Conservation (phyloP, 1,140 invertebrate genomes). For the Gryon sp. region DNA sequence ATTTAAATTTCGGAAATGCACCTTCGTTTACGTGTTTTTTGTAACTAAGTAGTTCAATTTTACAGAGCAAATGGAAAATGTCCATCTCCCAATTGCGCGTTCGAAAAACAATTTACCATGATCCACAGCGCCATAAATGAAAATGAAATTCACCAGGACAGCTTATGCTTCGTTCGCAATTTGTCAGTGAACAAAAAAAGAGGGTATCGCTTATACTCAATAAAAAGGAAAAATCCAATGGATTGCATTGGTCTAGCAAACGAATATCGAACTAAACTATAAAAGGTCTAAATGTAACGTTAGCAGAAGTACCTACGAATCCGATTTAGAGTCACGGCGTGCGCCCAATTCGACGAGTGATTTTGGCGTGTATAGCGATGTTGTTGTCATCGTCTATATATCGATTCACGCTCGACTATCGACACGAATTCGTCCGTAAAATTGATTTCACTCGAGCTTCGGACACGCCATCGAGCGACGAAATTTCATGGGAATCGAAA, state of each 20-base stretch:
- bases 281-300: constrained; percentile 54
- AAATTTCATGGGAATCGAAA: constrained; percentile 74
- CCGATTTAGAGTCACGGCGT: constrained; percentile 55
- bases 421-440: constrained; percentile 71
- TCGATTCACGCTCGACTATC: constrained; percentile 65
- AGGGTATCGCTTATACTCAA: constrained; percentile 34
- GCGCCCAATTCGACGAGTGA: constrained; percentile 50
- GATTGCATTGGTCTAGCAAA: constrained; percentile 28
- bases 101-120: constrained; percentile 21
- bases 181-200: constrained; percentile 42
- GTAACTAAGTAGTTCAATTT: constrained; percentile 1
- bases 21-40: no score
- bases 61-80: neutral
- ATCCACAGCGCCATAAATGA: constrained; percentile 24
- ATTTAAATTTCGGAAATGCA: no score
- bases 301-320: constrained; percentile 53
- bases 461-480: constrained; percentile 67
- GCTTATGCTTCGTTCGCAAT: constrained; percentile 46
- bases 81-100: no score
- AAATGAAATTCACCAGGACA: constrained; percentile 49
- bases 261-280: constrained; percentile 54
- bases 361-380: constrained; percentile 44
- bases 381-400: constrained; percentile 49
- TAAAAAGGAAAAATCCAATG: constrained; percentile 31
- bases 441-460: constrained; percentile 69